phyloP scores from a whole-genome alignment of 1,140 invertebrate species.

The Paraescarpia echinospica region DNA sequence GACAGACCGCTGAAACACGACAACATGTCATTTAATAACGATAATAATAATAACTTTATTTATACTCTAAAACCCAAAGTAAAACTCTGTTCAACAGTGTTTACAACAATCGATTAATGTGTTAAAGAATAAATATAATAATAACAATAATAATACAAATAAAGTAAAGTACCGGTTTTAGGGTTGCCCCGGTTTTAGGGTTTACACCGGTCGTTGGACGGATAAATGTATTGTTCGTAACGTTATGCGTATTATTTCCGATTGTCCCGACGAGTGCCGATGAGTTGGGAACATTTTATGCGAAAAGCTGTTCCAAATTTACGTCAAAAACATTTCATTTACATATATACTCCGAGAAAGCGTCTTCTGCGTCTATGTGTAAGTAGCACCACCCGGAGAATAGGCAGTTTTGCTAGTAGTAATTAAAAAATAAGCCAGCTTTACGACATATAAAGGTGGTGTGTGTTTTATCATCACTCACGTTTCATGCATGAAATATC shows the following conservation, averaged over 20 bases:
- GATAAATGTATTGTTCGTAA: slow-evolving; percentile 65
- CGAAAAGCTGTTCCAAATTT: slow-evolving; percentile 51
- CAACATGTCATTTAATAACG: slow-evolving; percentile 24
- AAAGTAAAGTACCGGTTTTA: slow-evolving; percentile 77
- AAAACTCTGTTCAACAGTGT: too few species aligned
- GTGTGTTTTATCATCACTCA: not conserved
- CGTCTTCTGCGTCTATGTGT: too few species aligned
- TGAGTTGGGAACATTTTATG: slow-evolving; percentile 73
- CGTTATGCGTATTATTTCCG: slow-evolving; percentile 42
- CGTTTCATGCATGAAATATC: not conserved
- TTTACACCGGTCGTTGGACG: slow-evolving; percentile 71
- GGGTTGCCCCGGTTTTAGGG: slow-evolving; percentile 72
- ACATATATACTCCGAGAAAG: too few species aligned
- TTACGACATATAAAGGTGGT: not conserved
- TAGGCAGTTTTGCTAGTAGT: too few species aligned
- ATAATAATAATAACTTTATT: too few species aligned
- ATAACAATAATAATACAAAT: too few species aligned
- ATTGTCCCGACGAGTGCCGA: slow-evolving; percentile 72
- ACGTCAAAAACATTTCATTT: too few species aligned
- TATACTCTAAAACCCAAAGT: too few species aligned
- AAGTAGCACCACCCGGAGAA: too few species aligned
- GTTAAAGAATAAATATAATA: too few species aligned
- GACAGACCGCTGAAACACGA: slow-evolving; percentile 71
- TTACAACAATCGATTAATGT: slow-evolving; percentile 69
- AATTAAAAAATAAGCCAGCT: not conserved